These are phyloP conservation scores for Vanessa tameamea DNA, from an alignment of 1,140 invertebrate genomes.

Conservation along the genomic window DNA sequence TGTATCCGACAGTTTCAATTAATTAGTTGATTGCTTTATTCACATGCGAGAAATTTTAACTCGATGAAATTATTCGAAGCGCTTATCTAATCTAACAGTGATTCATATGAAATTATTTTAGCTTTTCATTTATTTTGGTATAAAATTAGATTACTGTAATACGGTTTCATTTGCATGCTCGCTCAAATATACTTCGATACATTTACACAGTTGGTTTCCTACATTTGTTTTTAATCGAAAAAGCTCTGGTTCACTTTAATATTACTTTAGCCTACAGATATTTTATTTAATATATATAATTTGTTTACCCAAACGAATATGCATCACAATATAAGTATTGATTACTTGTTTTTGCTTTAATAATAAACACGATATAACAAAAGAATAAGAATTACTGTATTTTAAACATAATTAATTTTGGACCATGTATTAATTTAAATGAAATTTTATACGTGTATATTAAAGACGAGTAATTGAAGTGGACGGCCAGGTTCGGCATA, in stretches of 20 bases:
- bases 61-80: constrained; percentile 23
- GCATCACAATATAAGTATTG: background rate
- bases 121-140: background rate
- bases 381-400: too few species aligned
- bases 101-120: constrained; percentile 21
- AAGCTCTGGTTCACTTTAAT: background rate
- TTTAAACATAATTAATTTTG: background rate
- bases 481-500: constrained; percentile 43
- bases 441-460: constrained; percentile 3
- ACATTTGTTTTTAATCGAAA: constrained; percentile 1
- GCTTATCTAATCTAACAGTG: constrained; percentile 18
- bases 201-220: constrained; percentile 1
- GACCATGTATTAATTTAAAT: background rate
- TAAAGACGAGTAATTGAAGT: constrained; percentile 44
- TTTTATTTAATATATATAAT: background rate
- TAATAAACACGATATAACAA: background rate
- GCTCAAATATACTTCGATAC: background rate
- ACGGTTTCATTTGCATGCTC: background rate
- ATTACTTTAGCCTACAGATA: background rate
- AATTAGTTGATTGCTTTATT: constrained; percentile 34
- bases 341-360: background rate
- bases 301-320: background rate
- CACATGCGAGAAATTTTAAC: constrained; percentile 31
- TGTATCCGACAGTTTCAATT: constrained; percentile 39
- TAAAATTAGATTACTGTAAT: background rate